Percentiles rank a stretch among this genome's conserved stretches.
Conservation (phyloP, 1,140 invertebrate species). For the Bombus huntii region DNA sequence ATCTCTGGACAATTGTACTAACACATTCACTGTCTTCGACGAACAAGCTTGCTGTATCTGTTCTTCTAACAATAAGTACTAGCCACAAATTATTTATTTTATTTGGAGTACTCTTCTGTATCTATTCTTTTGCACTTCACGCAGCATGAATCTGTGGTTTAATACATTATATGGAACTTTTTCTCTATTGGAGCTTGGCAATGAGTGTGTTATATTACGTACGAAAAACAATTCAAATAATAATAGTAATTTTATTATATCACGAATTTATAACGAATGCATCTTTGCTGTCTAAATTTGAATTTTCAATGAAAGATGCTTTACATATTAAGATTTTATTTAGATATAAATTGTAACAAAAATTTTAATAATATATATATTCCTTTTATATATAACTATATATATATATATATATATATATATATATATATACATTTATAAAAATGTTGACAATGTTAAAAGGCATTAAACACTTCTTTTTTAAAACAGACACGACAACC, state of each 20-base stretch:
- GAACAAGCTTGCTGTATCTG: conserved; percentile 26
- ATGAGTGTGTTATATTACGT: conserved; percentile 62
- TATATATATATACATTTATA: not conserved
- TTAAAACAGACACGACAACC: conserved; percentile 92
- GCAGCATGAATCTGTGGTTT: conserved; percentile 50
- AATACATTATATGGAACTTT: conserved; percentile 20
- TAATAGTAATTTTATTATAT: not conserved
- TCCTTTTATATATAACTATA: not conserved
- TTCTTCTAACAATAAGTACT: conserved; percentile 23
- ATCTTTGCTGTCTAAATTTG: not conserved
- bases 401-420: not conserved
- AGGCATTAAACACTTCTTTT: conserved; percentile 52
- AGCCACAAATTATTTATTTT: conserved; percentile 38
- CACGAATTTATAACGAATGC: not conserved
- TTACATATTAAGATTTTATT: not conserved
- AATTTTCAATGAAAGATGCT: not conserved
- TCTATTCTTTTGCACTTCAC: conserved; percentile 47
- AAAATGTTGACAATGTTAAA: conserved; percentile 26
- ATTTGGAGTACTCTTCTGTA: conserved; percentile 28
- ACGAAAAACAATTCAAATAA: conserved; percentile 15
- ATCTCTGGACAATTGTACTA: conserved; percentile 47
- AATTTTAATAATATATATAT: not conserved
- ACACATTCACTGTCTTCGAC: conserved; percentile 63
- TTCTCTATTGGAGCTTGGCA: conserved; percentile 45
- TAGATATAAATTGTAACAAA: not conserved